A percentile compares a stretch with the other conserved stretches of the same genome.
phyloP scores from a whole-genome alignment of 2,797 vertebrate genomes.

The Mastacembelus armatus region DNA sequence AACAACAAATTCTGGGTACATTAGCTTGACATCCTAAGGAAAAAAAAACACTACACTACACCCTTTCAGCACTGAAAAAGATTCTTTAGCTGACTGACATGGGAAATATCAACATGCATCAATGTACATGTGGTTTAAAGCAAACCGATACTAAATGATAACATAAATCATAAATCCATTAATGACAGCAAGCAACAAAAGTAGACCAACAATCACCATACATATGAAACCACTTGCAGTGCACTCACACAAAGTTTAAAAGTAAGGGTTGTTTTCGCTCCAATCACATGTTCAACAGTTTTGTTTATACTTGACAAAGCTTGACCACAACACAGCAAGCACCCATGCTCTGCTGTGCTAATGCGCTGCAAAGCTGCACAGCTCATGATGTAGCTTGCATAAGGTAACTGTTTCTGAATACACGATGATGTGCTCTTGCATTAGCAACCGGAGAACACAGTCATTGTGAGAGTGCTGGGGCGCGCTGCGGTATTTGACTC shows the following conservation, averaged over 20 bases:
- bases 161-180: background rate
- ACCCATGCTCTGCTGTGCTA: constrained; percentile 19
- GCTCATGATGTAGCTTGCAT: constrained; percentile 52
- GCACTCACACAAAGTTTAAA: background rate
- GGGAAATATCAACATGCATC: background rate
- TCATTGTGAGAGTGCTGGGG: constrained; percentile 78
- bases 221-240: background rate
- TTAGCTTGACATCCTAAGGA: too few species aligned
- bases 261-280: background rate
- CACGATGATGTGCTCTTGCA: constrained; percentile 51
- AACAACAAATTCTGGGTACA: too few species aligned
- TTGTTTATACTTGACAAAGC: constrained; percentile 26
- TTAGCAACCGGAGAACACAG: constrained; percentile 52
- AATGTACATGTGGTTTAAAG: background rate
- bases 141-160: background rate
- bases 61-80: background rate
- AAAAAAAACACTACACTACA: background rate
- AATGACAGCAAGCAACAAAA: background rate
- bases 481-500: constrained; percentile 63
- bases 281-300: background rate
- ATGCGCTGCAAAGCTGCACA: constrained; percentile 64
- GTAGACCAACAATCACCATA: background rate
- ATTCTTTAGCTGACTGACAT: background rate
- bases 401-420: constrained; percentile 57
- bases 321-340: constrained; percentile 52